phyloP scores from a whole-genome alignment of 1,140 invertebrate species.

The Limonius californicus region DNA sequence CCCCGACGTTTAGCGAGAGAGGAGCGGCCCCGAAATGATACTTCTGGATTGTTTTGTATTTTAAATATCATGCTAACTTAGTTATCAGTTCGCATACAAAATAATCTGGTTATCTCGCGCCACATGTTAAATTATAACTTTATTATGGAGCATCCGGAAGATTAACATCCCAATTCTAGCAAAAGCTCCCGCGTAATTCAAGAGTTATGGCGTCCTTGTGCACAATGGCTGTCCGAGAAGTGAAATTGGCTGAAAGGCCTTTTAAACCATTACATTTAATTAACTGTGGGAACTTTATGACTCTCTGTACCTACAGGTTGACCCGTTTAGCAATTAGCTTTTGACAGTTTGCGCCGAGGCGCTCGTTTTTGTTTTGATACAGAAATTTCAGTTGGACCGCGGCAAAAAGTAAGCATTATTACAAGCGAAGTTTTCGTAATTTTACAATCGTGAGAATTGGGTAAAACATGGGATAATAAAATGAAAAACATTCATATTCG shows the following conservation, averaged over 20 bases:
- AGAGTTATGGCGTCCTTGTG: constrained; percentile 24
- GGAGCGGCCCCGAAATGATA: too few species aligned
- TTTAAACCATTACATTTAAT: constrained; percentile 36
- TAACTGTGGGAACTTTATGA: constrained; percentile 33
- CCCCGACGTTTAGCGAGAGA: too few species aligned
- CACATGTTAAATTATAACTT: constrained; percentile 12
- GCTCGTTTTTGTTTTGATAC: too few species aligned
- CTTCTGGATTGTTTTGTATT: neutral
- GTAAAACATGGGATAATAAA: too few species aligned
- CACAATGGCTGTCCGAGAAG: constrained; percentile 31
- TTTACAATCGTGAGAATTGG: too few species aligned
- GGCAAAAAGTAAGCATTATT: too few species aligned
- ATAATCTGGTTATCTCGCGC: neutral
- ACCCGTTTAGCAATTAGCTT: constrained; percentile 31
- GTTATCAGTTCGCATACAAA: neutral
- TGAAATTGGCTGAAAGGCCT: constrained; percentile 34
- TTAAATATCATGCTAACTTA: neutral
- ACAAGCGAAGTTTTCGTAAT: too few species aligned
- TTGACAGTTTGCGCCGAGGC: constrained; percentile 9
- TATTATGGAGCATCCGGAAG: constrained; percentile 12
- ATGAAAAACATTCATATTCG: too few species aligned
- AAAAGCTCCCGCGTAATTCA: constrained; percentile 20
- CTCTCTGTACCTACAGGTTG: constrained; percentile 24
- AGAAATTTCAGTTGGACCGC: too few species aligned
- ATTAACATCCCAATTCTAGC: constrained; percentile 18